Evolutionary conservation across 2,797 vertebrate species (phyloP).

Genomic region (Myiotriccus ornatus): DNA sequence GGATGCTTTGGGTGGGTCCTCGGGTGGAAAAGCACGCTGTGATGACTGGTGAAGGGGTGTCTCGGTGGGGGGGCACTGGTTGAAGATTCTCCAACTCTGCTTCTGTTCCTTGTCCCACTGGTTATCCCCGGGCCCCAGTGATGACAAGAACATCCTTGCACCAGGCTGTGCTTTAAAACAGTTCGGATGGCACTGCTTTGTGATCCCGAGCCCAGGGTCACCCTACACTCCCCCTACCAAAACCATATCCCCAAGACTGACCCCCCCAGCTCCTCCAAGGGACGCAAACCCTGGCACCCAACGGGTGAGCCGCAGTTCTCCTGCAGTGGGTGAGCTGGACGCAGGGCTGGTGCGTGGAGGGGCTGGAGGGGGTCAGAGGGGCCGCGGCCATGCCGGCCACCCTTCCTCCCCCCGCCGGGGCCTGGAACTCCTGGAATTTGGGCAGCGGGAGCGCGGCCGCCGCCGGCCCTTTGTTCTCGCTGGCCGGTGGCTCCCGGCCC

Average conservation of each 20-base stretch:
- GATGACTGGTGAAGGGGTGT: neutral
- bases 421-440: constrained; percentile 79
- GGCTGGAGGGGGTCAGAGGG: constrained; percentile 40
- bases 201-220: neutral
- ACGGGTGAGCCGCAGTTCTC: accelerated
- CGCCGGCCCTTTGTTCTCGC: constrained; percentile 61
- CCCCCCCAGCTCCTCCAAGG: neutral
- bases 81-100: accelerated
- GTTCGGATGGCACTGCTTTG: neutral
- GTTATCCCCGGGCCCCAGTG: neutral
- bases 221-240: accelerated
- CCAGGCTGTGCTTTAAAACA: accelerated
- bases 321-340: neutral
- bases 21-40: accelerated
- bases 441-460: constrained; percentile 66
- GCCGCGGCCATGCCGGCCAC: constrained; percentile 22
- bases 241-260: neutral
- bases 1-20: neutral
- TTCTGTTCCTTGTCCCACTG: neutral
- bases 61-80: no score
- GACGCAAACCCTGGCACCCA: neutral
- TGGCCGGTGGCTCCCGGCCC: constrained; percentile 49
- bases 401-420: constrained; percentile 40
- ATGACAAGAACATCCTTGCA: neutral
- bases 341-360: neutral